Percentiles rank a stretch among this genome's conserved stretches.
Evolutionary conservation across 2,888 invertebrate species (phyloP).

Genomic region (Leptinotarsa haldemani): DNA sequence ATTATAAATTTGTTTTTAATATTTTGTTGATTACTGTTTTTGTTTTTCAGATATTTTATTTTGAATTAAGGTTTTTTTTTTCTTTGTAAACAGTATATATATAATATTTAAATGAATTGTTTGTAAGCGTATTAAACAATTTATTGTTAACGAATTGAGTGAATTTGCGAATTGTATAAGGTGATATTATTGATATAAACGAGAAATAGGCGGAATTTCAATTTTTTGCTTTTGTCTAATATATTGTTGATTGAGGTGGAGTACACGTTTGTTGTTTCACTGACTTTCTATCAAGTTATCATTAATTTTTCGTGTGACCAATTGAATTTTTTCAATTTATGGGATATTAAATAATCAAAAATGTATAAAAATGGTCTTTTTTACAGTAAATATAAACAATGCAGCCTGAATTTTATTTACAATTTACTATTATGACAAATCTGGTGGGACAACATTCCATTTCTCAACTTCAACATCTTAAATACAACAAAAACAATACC

Average conservation of each 20-base stretch:
- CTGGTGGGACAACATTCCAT: not conserved
- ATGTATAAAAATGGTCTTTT: too few species aligned
- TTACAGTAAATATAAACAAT: too few species aligned
- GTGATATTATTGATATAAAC: slow-evolving; percentile 8
- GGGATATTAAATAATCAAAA: too few species aligned
- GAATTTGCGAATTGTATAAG: slow-evolving; percentile 1
- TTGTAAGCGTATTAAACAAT: slow-evolving; percentile 2
- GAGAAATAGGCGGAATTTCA: not conserved
- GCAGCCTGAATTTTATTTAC: too few species aligned
- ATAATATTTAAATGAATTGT: slow-evolving; percentile 22
- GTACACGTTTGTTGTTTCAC: not conserved
- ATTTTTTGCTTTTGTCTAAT: not conserved
- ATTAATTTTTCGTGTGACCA: too few species aligned
- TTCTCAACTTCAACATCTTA: not conserved
- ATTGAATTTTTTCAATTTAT: too few species aligned
- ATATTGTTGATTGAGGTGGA: not conserved
- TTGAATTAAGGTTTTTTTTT: slow-evolving; percentile 31
- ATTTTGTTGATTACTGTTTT: slow-evolving; percentile 36
- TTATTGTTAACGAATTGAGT: not conserved
- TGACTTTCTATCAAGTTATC: not conserved
- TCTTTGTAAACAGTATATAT: slow-evolving; percentile 27
- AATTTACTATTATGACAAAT: not conserved
- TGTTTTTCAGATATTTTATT: slow-evolving; percentile 39
- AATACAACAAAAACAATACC: slow-evolving; percentile 13
- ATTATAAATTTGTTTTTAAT: slow-evolving; percentile 36